Conservation (phyloP, 2,888 invertebrate species). For the Pyrrhosoma nymphula region DNA sequence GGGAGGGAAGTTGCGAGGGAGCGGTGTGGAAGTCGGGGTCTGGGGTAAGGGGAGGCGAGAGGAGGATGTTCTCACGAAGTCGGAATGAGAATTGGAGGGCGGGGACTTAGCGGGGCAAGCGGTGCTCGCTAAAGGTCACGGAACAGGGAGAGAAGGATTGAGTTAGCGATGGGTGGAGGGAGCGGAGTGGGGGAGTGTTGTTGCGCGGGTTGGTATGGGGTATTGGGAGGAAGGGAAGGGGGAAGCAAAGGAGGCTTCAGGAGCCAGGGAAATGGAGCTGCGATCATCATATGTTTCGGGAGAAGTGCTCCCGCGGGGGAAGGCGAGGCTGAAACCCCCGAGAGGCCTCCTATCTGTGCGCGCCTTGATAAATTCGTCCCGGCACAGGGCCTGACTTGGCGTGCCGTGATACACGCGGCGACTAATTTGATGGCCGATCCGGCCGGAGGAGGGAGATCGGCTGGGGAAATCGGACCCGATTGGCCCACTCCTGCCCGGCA, state of each 20-base stretch:
- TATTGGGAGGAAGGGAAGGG: background rate
- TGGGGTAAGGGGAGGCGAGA: too few species aligned
- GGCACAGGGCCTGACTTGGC: background rate
- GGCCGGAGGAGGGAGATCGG: background rate
- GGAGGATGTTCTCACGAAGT: constrained; percentile 32
- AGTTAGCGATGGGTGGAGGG: background rate
- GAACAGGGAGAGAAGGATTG: background rate
- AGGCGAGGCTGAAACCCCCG: background rate
- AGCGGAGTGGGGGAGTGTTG: background rate
- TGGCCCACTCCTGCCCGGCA: background rate
- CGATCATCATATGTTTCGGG: background rate
- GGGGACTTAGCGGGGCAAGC: background rate
- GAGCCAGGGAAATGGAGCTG: background rate
- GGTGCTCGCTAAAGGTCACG: constrained; percentile 30
- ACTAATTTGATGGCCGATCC: background rate
- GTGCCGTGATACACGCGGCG: background rate
- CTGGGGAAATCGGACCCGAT: background rate
- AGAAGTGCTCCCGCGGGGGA: background rate
- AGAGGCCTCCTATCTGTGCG: background rate
- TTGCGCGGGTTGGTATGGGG: background rate
- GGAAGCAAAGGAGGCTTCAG: background rate
- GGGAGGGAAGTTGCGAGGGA: background rate
- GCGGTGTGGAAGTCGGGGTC: background rate
- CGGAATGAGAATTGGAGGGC: constrained; percentile 39
- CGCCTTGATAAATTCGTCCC: background rate